A percentile compares a stretch with the other conserved stretches of the same genome.
Conservation (phyloP, 2,888 invertebrate species). For the Incurvaria masculella region DNA sequence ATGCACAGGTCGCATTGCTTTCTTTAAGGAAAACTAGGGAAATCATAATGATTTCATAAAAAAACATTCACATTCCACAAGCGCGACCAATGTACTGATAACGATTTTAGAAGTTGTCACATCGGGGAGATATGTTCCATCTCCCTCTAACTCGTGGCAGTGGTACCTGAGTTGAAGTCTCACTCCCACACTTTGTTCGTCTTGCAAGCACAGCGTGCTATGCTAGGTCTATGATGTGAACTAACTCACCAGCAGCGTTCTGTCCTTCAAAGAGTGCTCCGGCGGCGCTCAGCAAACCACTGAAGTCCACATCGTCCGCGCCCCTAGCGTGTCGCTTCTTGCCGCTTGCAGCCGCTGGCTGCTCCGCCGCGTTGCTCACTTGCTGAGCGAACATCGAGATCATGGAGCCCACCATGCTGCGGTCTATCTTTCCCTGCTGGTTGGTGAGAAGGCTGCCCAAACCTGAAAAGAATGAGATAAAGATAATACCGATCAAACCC, state of each 20-base stretch:
- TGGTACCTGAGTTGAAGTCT: slow-evolving; percentile 22
- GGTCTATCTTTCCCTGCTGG: slow-evolving; percentile 56
- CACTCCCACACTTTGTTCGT: too few species aligned
- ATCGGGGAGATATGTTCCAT: too few species aligned
- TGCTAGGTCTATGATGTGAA: too few species aligned
- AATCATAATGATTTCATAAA: too few species aligned
- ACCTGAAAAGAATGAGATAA: slow-evolving; percentile 38
- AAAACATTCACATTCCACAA: too few species aligned
- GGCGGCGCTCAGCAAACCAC: slow-evolving; percentile 52
- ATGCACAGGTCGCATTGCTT: too few species aligned
- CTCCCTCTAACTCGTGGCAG: too few species aligned
- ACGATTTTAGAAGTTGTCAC: too few species aligned
- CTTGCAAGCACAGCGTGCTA: too few species aligned
- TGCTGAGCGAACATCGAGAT: slow-evolving; percentile 46
- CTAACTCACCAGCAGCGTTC: slow-evolving; percentile 23
- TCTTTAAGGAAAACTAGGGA: too few species aligned
- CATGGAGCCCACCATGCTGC: slow-evolving; percentile 50
- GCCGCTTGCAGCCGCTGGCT: slow-evolving; percentile 18
- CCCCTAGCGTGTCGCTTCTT: slow-evolving; percentile 25
- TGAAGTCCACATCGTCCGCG: slow-evolving; percentile 47
- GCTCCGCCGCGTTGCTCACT: slow-evolving; percentile 24
- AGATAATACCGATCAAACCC: too few species aligned
- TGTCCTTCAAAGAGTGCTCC: slow-evolving; percentile 52
- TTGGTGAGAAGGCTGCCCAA: slow-evolving; percentile 55
- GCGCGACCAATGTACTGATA: slow-evolving; percentile 24